Evolutionary conservation across 1,140 invertebrate genomes (phyloP), one percentile per base, ranked within the genome.

Genomic region (Oryctes rhinoceros): DNA sequence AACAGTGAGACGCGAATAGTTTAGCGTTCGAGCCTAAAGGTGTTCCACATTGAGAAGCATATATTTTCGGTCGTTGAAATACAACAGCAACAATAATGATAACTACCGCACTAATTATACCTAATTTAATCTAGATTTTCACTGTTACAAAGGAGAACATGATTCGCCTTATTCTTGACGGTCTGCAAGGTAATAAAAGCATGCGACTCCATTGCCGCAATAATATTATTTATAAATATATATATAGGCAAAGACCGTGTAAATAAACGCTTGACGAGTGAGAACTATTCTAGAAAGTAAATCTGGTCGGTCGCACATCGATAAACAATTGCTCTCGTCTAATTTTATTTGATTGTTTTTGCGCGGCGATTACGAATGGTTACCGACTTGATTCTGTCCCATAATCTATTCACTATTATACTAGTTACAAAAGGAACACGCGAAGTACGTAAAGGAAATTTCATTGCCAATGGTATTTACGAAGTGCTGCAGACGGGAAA

Each of bases 281-380:
- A 59, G 53, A 59, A 59, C 15, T 59, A 59, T n/a, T 59, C n/a
- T 59, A 59, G 53, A 59, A 59, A 59, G 53, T 59, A 59, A 59
- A 59, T n/a, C 53, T 59, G 18, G 53, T 59, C n/a, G 53, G 53
- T 59, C 53, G 53, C 53, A 59, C 53, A 59, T 59, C 53, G 53
- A 59, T 59, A 59, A 59, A 59, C 53, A 59, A 59, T 59, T 59
- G 53, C 53, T 59, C 18, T 59, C 53, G 13, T 59, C 18, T 59
- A 59, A 18, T 18, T 59, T 18, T 59, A 59, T 59, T 59, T 59
- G 15, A 59, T 18, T 59, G 53, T 59, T 59, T 59, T 59, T 59
- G 15, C 6, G 15, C 5, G 53, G 6, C 18, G 53, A 59, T 59
- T 18, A n/a, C 53, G 18, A 18, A 6, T 59, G 5, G 15, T 18